A percentile compares a stretch with the other conserved stretches of the same genome.
Evolutionary conservation across 2,888 invertebrate genomes (phyloP).

Genomic region (Prenolepis imparis): DNA sequence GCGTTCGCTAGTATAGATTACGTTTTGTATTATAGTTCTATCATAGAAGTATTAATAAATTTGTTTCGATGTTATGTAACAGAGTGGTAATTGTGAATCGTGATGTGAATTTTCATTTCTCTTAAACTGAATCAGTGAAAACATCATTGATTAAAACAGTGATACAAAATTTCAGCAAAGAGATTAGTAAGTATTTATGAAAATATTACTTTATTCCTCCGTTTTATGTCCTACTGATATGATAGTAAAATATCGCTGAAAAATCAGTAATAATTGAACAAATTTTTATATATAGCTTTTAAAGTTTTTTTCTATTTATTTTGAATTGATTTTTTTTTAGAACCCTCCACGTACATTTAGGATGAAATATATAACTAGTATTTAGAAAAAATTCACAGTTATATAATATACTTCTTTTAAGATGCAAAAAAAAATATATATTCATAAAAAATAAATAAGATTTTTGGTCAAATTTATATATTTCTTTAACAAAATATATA

Average conservation of each 20-base stretch:
- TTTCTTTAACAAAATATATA: not conserved
- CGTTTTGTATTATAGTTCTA: conserved; percentile 81
- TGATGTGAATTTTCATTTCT: not conserved
- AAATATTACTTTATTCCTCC: too few species aligned
- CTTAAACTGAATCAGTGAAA: not conserved
- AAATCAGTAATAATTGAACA: not conserved
- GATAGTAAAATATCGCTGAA: not conserved
- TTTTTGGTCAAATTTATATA: not conserved
- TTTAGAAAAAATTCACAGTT: not conserved
- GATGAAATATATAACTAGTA: not conserved
- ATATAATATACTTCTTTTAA: not conserved
- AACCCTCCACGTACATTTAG: not conserved
- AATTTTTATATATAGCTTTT: not conserved
- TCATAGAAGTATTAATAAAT: conserved; percentile 78
- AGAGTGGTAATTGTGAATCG: not conserved
- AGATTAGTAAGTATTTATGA: not conserved
- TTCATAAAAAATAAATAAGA: not conserved
- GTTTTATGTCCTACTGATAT: not conserved
- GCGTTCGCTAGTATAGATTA: conserved; percentile 70
- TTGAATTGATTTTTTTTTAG: not conserved
- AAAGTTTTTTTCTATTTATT: not conserved
- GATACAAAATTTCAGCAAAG: not conserved
- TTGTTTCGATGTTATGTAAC: conserved; percentile 80
- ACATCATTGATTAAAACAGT: not conserved
- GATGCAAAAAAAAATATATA: not conserved